phyloP scores from a whole-genome alignment of 2,797 vertebrate species.

The Nyctibius grandis region DNA sequence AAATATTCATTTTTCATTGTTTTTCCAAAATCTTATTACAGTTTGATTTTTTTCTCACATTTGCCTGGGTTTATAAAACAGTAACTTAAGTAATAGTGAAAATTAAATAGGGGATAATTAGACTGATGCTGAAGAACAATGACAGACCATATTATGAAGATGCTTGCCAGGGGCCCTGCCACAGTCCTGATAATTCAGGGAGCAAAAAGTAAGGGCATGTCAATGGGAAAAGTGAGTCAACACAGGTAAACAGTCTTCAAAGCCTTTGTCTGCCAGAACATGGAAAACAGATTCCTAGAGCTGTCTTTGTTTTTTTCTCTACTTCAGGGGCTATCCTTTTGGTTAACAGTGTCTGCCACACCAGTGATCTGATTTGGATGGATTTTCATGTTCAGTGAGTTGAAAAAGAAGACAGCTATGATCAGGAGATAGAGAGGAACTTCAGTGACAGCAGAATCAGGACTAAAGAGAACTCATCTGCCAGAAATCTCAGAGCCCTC shows the following conservation, averaged over 20 bases:
- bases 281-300: background rate
- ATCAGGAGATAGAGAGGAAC: background rate
- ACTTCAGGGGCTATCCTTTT: background rate
- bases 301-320: background rate
- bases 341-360: background rate
- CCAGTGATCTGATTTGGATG: background rate
- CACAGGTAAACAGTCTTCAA: background rate
- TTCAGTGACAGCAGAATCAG: background rate
- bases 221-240: background rate
- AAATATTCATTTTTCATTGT: background rate
- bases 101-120: background rate
- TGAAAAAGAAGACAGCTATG: background rate
- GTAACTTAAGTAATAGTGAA: background rate
- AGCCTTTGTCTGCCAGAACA: background rate
- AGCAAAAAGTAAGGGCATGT: rapidly evolving
- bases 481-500: background rate
- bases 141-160: background rate
- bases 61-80: background rate
- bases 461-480: background rate
- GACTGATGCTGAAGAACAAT: background rate
- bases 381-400: background rate
- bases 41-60: background rate
- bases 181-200: background rate
- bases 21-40: background rate
- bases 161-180: background rate